phyloP scores from a whole-genome alignment of 2,797 vertebrate species.

The Fistularia commersonii region DNA sequence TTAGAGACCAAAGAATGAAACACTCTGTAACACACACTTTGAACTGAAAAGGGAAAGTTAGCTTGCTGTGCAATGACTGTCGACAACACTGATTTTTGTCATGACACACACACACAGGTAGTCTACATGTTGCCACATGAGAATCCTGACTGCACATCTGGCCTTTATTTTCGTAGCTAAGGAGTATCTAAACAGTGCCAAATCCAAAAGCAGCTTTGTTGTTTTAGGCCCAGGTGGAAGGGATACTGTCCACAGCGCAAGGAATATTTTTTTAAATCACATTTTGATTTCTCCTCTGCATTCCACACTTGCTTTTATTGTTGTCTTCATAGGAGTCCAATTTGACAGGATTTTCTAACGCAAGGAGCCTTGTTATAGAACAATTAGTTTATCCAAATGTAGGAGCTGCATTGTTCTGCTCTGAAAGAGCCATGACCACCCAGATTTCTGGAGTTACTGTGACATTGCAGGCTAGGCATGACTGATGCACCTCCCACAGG shows the following conservation, averaged over 20 bases:
- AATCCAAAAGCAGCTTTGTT: constrained; percentile 70
- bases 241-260: constrained; percentile 49
- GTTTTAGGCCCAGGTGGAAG: constrained; percentile 77
- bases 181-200: constrained; percentile 72
- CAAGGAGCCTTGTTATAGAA: constrained; percentile 72
- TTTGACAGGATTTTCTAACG: constrained; percentile 80
- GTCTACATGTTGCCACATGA: constrained; percentile 76
- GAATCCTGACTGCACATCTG: constrained; percentile 70
- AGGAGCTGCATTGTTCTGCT: constrained; percentile 69
- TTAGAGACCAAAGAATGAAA: constrained; percentile 62
- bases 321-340: constrained; percentile 76
- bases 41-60: constrained; percentile 78
- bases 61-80: constrained; percentile 56
- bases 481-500: constrained; percentile 65
- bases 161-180: constrained; percentile 76
- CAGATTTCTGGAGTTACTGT: constrained; percentile 68
- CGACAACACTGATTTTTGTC: constrained; percentile 61
- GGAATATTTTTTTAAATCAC: constrained; percentile 48
- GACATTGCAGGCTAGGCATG: constrained; percentile 60
- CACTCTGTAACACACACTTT: constrained; percentile 48
- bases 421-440: constrained; percentile 74
- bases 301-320: constrained; percentile 64
- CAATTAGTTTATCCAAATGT: constrained; percentile 75
- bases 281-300: constrained; percentile 58
- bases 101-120: constrained; percentile 62